These are phyloP conservation scores for Ptychoptera albimana DNA, from an alignment of 2,888 invertebrate genomes.

Conservation along the genomic window DNA sequence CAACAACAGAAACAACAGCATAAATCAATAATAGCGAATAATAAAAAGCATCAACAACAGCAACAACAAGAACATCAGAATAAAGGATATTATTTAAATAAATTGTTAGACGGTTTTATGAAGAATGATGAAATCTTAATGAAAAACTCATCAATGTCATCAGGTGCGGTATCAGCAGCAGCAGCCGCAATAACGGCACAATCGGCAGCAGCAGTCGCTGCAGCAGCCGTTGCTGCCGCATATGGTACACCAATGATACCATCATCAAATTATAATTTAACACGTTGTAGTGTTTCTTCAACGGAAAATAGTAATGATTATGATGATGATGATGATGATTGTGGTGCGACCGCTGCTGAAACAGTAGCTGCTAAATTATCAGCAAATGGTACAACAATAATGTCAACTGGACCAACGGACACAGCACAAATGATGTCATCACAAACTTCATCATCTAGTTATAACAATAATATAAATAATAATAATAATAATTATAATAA, in stretches of 20 bases:
- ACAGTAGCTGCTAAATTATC: too few relatives aligned
- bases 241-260: too few relatives aligned
- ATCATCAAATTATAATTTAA: too few relatives aligned
- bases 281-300: too few relatives aligned
- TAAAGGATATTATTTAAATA: not conserved
- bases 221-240: too few relatives aligned
- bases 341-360: too few relatives aligned
- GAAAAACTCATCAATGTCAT: not conserved
- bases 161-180: too few relatives aligned
- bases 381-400: not conserved
- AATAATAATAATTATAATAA: constrained; percentile 6
- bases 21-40: not conserved
- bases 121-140: not conserved
- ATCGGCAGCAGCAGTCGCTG: too few relatives aligned
- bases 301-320: too few relatives aligned
- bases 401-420: not conserved
- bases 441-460: not conserved
- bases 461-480: not conserved
- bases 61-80: constrained; percentile 10
- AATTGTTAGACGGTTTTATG: not conserved
- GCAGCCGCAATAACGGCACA: too few relatives aligned
- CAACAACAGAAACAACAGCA: constrained; percentile 7
- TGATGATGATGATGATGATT: too few relatives aligned
- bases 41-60: constrained; percentile 8
- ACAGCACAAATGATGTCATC: not conserved